Base-by-base conservation (phyloP, 2,888 invertebrate species). In the Brenthis hecate region DNA sequence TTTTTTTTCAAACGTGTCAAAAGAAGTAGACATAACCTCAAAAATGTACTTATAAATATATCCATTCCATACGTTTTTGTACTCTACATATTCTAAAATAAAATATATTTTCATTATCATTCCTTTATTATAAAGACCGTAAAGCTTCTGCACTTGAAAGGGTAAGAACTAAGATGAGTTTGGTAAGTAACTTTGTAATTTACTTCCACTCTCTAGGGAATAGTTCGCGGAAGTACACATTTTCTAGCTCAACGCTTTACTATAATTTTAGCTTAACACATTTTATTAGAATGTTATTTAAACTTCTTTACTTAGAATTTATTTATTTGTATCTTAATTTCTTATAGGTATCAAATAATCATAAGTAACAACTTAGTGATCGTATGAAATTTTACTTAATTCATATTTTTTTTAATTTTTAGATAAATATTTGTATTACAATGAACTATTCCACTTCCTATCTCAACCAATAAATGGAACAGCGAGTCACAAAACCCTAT, bases 161-260 rank as follows among this genome's bases (percentile, higher is more conserved):
- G 54, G 53, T 62, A 43, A 43, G 19, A 19, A 19, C 19, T 19
- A 19, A 19, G 62, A 62, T 62, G 62, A 54, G 54, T 62, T 54
- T 62, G 19, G 54, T 36, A 61, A 32, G 51, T 62, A 62, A 62
- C 54, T 62, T 62, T 54, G 54, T 54, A 62, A 62, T 62, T 62
- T 62, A 62, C 19, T 43, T 62, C 53, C 16, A 19, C 53, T 53
- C 62, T 43, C 4, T 11, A 13, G 54, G 36, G 19, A 43, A 62
- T 54, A 53, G 53, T 62, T 62, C 19, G 51, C 19, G 19, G 54
- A n/a, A 23, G 28, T 32, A 32, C n/a, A 16, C 50, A 50, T 50
- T 60, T 60, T 60, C 60, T 50, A 48, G 32, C 23, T 50, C 50
- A 60, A 32, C n/a, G 50, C n/a, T 19, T 19, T 1, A 19, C 19